phyloP scores from a whole-genome alignment of 2,888 invertebrate genomes.

The Melanostoma scalare region DNA sequence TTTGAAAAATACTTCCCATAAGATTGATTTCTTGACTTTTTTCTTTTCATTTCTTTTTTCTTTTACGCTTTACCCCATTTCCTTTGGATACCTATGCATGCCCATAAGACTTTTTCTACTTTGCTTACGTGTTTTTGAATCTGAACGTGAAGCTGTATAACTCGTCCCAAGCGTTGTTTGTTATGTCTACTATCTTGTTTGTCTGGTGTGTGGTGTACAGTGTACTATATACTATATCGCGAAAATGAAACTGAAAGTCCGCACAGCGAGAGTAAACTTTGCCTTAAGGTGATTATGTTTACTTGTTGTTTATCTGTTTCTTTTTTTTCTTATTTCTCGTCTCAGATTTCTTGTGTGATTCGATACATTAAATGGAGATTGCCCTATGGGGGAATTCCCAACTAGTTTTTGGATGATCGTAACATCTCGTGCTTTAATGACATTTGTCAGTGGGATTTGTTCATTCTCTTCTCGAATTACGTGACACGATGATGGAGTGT shows the following conservation, averaged over 20 bases:
- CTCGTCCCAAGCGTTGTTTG: slow-evolving; percentile 44
- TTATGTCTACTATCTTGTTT: slow-evolving; percentile 55
- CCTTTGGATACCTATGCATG: slow-evolving; percentile 40
- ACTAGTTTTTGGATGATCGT: slow-evolving; percentile 23
- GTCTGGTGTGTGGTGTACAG: slow-evolving; percentile 52
- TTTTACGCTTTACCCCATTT: slow-evolving; percentile 25
- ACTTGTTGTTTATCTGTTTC: slow-evolving; percentile 11
- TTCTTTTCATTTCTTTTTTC: slow-evolving; percentile 34
- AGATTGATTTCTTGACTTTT: slow-evolving; percentile 68
- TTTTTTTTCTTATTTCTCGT: slow-evolving; percentile 15
- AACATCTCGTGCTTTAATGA: slow-evolving; percentile 55
- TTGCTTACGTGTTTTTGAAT: slow-evolving; percentile 42
- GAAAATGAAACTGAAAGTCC: slow-evolving; percentile 70
- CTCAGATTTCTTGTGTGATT: slow-evolving; percentile 15
- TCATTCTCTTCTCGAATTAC: slow-evolving; percentile 32
- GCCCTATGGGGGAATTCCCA: slow-evolving; percentile 36
- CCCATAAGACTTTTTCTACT: slow-evolving; percentile 24
- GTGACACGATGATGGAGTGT: slow-evolving; percentile 65
- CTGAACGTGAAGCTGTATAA: not conserved
- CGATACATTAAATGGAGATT: not conserved
- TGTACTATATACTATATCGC: slow-evolving; percentile 35
- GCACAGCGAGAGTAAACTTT: slow-evolving; percentile 14
- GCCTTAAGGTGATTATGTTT: slow-evolving; percentile 61
- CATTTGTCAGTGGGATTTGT: slow-evolving; percentile 57
- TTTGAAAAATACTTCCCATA: slow-evolving; percentile 60